Conservation (phyloP, 2,888 invertebrate species). For the Parnassius mnemosyne region DNA sequence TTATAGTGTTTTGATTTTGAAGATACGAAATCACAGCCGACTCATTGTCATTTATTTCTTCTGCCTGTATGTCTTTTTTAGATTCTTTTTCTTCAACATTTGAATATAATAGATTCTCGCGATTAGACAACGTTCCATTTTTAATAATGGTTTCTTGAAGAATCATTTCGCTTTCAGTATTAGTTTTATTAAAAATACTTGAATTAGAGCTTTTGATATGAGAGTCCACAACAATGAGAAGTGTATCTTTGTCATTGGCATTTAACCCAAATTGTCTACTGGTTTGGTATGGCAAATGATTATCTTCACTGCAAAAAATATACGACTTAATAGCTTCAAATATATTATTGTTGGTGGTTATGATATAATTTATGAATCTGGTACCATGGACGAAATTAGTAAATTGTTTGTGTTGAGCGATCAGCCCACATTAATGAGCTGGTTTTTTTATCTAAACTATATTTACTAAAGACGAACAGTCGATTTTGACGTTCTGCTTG, state of each 20-base stretch:
- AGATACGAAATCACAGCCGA: background rate
- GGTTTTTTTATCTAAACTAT: constrained; percentile 38
- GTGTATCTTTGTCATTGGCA: background rate
- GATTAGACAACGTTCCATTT: background rate
- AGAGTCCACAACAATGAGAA: background rate
- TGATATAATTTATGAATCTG: background rate
- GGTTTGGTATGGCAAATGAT: background rate
- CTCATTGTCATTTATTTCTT: background rate
- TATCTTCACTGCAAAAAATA: background rate
- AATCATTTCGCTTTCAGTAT: background rate
- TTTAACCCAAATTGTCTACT: background rate
- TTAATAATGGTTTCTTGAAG: background rate
- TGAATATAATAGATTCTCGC: background rate
- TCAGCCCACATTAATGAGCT: constrained; percentile 29
- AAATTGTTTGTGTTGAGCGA: constrained; percentile 45
- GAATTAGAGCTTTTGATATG: background rate
- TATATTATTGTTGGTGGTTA: background rate
- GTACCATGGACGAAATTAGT: constrained; percentile 9
- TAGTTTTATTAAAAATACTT: background rate
- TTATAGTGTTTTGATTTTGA: background rate
- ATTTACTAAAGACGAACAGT: constrained; percentile 50
- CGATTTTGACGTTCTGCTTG: constrained; percentile 45
- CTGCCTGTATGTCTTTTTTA: background rate
- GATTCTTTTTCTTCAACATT: background rate
- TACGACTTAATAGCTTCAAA: background rate